Percentiles rank a stretch among this genome's conserved stretches.
These are phyloP conservation scores for Pan paniscus DNA, from an alignment of 2,113 vertebrate genomes.

Conservation along the genomic window DNA sequence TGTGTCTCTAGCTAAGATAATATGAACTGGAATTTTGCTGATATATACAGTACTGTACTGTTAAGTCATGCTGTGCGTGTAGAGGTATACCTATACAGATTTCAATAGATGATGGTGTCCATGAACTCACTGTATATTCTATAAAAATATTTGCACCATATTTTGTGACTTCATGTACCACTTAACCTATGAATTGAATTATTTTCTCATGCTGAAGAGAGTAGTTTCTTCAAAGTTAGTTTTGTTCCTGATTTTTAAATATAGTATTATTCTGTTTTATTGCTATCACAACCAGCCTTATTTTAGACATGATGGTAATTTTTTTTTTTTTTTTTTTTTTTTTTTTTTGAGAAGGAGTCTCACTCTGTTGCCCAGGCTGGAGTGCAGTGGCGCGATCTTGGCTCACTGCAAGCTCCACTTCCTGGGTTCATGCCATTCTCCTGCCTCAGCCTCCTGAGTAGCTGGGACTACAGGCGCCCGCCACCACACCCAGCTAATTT, in stretches of 20 bases:
- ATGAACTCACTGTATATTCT: neutral
- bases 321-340: neutral
- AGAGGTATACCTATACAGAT: neutral
- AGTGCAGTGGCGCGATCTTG: no score
- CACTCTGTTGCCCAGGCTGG: no score
- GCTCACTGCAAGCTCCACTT: no score
- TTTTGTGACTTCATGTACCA: neutral
- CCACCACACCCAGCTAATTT: no score
- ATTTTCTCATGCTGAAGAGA: conserved; percentile 30
- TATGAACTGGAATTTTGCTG: conserved; percentile 43
- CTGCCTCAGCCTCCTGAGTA: no score
- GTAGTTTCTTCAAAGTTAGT: neutral
- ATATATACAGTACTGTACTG: neutral
- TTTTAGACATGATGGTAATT: neutral
- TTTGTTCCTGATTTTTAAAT: conserved; percentile 47
- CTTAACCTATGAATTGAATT: neutral
- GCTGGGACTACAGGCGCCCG: no score
- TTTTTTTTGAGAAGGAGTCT: no score
- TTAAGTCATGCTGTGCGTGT: conserved; percentile 11
- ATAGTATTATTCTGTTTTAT: neutral
- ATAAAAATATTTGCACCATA: neutral
- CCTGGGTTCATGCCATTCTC: no score
- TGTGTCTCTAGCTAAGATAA: conserved; percentile 33
- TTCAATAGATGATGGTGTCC: conserved; percentile 1
- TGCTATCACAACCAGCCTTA: neutral